Evolutionary conservation across 2,113 vertebrate species (phyloP), one percentile per base, ranked within the genome.

Genomic region (Ammodytes marinus): DNA sequence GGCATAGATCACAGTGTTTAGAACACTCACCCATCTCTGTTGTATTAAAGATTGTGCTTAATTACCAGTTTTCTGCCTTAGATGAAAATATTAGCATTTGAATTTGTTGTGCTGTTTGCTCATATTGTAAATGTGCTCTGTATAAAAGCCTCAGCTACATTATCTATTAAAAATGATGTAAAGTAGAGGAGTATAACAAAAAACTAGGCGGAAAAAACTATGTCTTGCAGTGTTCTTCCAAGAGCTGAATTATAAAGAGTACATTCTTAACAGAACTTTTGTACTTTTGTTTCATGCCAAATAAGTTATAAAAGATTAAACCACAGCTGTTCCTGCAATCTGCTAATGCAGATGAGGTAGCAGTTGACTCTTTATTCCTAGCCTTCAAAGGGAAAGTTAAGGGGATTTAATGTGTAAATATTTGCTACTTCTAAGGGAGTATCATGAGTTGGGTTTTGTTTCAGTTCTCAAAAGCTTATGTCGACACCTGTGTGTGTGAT

Each of bases 321-420:
- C 13, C 60, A n/a, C 17, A 65, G 39, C 35, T 54, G 63, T 60
- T 40, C n/a, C 76, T 43, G 39, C 37, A 66, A n/a, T 10, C 63
- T 67, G 46, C 39, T 8, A 1, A 46, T 47, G 5, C 40, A n/a
- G 17, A 49, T 54, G 4, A 55, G 50, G 27, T 9, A n/a, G 42
- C 42, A 47, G 27, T 19, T 46, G 4, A 4, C n/a, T 52, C n/a
- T 64, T 61, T 43, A 66, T 66, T 6, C 60, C 17, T 1, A 59
- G 53, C 37, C 60, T 55, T 71, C 37, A 55, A 47, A 65, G n/a
- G 19, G 3, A 46, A 35, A 45, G 14, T 43, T 40, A 47, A 75
- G 2, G 13, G 27, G 15, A 43, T 75, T 70, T 55, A 60, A 17
- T 50, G 64, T 52, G 54, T 43, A 42, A 35, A 17, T 59, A 35